Base-by-base conservation (phyloP, 53 echinoderm and acorn worm genomes). In the Mesocentrotus franciscanus region DNA sequence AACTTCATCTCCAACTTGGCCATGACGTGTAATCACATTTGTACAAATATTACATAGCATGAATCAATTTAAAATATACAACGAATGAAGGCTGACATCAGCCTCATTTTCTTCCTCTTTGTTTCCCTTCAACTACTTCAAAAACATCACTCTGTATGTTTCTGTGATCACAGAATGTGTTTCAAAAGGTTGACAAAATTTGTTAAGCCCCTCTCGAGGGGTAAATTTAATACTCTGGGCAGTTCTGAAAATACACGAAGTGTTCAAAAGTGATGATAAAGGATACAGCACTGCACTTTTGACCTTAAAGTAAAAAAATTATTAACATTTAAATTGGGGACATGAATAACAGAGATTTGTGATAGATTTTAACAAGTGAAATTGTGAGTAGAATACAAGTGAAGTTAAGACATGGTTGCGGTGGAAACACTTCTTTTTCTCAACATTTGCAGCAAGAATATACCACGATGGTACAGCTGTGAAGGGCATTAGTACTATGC, bases 21-120 rank as follows among this genome's bases (percentile, higher is more conserved):
- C 76, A 76, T 76, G 76, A 32, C 81, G 18, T 79, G 36, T 42
- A 81, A 81, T 81, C 49, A 49, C 81, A 81, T 81, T 39, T 81
- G 81, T 81, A 81, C 81, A 81, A 81, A 81, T 81, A 39, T 81
- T 81, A 81, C 81, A 81, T 7, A 81, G 81, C 36, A 81, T 81
- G 81, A 18, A 81, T 81, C 81, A 81, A 81, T 81, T 81, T 81
- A 42, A 78, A 81, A 81, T 81, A 81, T 81, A 81, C 81, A 81
- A 81, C 81, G 15, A 39, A 18, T 15, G 42, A 39, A 81, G 81
- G 81, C 81, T 81, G 29, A 39, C 42, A 81, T 81, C 81, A 39
- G 81, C 81, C 81, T 39, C 4, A 36, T 9, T 39, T 39, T 61
- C 39, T 39, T 12, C 49, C 6, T 49, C 33, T 76, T 76, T 76